phyloP scores from a whole-genome alignment of 2,888 invertebrate genomes.

The Gastrophysa polygoni region DNA sequence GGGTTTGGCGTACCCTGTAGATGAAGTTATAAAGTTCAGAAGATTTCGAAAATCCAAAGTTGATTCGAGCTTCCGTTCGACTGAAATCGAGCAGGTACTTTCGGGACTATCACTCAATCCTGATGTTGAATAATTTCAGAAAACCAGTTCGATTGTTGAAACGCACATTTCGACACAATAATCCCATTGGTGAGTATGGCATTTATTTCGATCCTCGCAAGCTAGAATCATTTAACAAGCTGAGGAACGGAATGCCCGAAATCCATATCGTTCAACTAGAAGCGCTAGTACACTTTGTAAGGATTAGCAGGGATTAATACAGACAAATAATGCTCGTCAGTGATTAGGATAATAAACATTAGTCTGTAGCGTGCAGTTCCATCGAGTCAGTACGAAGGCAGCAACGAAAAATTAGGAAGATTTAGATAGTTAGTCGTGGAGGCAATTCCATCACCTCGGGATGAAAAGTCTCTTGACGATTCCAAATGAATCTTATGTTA shows the following conservation, averaged over 20 bases:
- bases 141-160: no score
- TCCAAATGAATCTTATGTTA: no score
- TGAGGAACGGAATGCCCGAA: slow-evolving; percentile 29
- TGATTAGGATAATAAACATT: slow-evolving; percentile 57
- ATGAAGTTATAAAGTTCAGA: no score
- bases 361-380: slow-evolving; percentile 30
- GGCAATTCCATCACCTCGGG: background rate
- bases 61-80: no score
- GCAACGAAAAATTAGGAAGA: background rate
- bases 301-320: slow-evolving; percentile 55
- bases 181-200: no score
- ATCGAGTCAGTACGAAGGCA: background rate
- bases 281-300: slow-evolving; percentile 53
- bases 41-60: no score
- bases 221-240: slow-evolving; percentile 11
- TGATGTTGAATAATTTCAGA: no score
- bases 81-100: no score
- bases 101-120: no score
- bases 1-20: no score
- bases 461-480: no score
- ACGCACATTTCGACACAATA: no score
- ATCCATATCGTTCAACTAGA: slow-evolving; percentile 52
- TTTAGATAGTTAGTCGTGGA: background rate
- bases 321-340: slow-evolving; percentile 56
- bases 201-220: background rate